These are phyloP conservation scores for Podarcis raffonei DNA, from an alignment of 2,113 vertebrate genomes.

Conservation along the genomic window DNA sequence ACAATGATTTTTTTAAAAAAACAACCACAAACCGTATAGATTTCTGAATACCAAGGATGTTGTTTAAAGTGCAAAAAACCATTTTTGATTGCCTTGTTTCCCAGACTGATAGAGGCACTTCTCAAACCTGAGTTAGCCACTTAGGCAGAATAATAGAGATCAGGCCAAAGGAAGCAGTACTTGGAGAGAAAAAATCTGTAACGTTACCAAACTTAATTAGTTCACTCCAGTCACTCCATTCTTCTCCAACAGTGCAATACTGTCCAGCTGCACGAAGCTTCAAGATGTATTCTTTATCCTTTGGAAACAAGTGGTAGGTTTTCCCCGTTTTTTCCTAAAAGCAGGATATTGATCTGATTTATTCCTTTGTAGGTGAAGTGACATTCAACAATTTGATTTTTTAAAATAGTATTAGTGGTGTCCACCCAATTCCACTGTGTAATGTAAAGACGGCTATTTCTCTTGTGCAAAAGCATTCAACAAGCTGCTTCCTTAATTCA, in stretches of 20 bases:
- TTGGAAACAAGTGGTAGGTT: neutral
- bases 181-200: neutral
- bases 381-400: neutral
- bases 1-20: too few species aligned
- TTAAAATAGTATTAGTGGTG: too few species aligned
- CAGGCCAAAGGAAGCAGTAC: neutral
- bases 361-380: neutral
- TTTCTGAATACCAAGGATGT: too few species aligned
- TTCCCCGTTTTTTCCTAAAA: neutral
- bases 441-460: too few species aligned
- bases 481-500: too few species aligned
- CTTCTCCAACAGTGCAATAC: accelerated
- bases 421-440: too few species aligned
- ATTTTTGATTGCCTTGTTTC: neutral
- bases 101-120: neutral
- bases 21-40: too few species aligned
- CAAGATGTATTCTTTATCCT: conserved; percentile 37
- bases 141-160: neutral
- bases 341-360: neutral
- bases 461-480: too few species aligned
- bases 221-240: conserved; percentile 63
- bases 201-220: conserved; percentile 61
- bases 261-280: conserved; percentile 42
- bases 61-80: neutral
- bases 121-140: neutral